Evolutionary conservation across 2,113 vertebrate species (phyloP).

Genomic region (human (Homo sapiens)): GRCh38 chr2:212812501-212813000

Average conservation of each 20-base stretch:
- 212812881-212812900: slow-evolving; percentile 41
- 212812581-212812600: slow-evolving; percentile 3
- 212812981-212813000: background rate
- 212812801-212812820: slow-evolving; percentile 13
- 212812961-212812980: slow-evolving; percentile 46
- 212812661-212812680: slow-evolving; percentile 19
- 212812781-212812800: background rate
- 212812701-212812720: background rate
- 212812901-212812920: slow-evolving; percentile 46
- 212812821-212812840: slow-evolving; percentile 1
- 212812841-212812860: slow-evolving; percentile 52
- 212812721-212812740: background rate
- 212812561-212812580: background rate
- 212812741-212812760: background rate
- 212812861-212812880: background rate
- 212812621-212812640: background rate
- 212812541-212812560: background rate
- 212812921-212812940: slow-evolving; percentile 44
- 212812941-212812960: slow-evolving; percentile 39
- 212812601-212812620: background rate
- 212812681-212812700: background rate
- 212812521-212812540: too few relatives aligned
- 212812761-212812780: slow-evolving; percentile 9
- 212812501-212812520: background rate
- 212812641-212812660: background rate